Evolutionary conservation across 1,140 invertebrate genomes (phyloP), one percentile per base, ranked within the genome.

Genomic region (Lethocerus indicus): DNA sequence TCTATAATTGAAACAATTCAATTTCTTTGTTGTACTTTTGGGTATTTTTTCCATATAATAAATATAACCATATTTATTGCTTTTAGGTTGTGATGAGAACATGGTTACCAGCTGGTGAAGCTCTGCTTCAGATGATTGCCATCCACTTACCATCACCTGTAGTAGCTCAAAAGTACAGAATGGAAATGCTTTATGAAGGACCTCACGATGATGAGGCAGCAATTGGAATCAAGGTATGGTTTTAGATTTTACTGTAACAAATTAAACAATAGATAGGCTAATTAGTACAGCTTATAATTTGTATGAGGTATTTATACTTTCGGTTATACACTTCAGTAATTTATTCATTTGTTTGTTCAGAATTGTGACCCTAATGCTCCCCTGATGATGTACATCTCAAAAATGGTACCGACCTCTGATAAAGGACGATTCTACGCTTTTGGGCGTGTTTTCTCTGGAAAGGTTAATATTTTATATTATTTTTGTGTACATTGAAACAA

Each of bases 371-470:
- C 92, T 6, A 84, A 94, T 58, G 96, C 81, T 56, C 94, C 92
- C 20, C 74, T 99, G 24, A 98, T 99, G 94, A 98, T 99, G 95
- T 99, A 99, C 76, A 78, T 99, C 54, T 97, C 93, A 21, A 99
- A 99, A 72, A 99, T 99, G 96, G 96, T 99, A 67, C 96, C 96
- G 49, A 98, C 96, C 4, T 87, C 89, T 35, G 96, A 99, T 67
- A 99, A 98, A 71, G 96, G 96, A 55, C 82, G 96, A 67, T 99
- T 99, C 79, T 99, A 97, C 70, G 96, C 95, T 49, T 99, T 99
- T 66, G 96, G 96, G 52, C 92, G 96, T 75, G 96, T 99, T 6
- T 99, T 99, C 74, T 89, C 94, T 61, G 96, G 96, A 59, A 93
- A 85, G 67, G 87, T 83, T n/a, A 25, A 47, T 50, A 27, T 5